Base-by-base conservation (phyloP, 2,888 invertebrate species). In the Leucozona laternaria region DNA sequence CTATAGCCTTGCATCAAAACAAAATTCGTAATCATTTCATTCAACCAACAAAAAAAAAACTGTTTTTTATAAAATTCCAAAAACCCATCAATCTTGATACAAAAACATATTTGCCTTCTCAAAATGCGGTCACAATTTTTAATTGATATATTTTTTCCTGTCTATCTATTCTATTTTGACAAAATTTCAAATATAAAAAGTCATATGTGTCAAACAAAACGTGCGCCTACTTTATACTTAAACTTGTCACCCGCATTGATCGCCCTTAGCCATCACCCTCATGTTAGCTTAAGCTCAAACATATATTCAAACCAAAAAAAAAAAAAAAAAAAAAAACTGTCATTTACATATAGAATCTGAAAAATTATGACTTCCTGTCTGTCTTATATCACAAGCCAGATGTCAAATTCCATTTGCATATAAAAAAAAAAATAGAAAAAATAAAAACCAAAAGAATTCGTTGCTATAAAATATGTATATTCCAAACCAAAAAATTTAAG, bases 281-380 rank as follows among this genome's bases (percentile, higher is more conserved):
- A 17, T 48, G 20, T 37, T 1, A 22, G 50, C 10, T 17, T 28
- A 13, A 58, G 13, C 48, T 20, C 0, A 31, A 62, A 62, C 25
- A 62, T 8, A 66, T 48, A 66, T 22, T 13, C 8, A 0, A 50
- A 11, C 37, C 2, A 11, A 3, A 4, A 50, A 11, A 50, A 2
- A 11, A 3, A 4, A 0, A 40, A 20, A 15, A 64, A 45, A 64
- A 43, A 50, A 31, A 53, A 68, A 68, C 37, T 68, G 68, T 68
- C 68, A 68, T 68, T 68, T 68, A 53, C 68, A 68, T 68, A 68
- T 53, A 68, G 68, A 68, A 68, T 13, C 37, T 68, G 34, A 70
- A 79, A 82, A 86, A 71, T 82, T 79, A 82, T 79, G 82, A 82
- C 78, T 86, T 86, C 86, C 86, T 86, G 86, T 31, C 82, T 73